Base-by-base conservation (phyloP, 2,113 vertebrate species). In the Chunga burmeisteri region DNA sequence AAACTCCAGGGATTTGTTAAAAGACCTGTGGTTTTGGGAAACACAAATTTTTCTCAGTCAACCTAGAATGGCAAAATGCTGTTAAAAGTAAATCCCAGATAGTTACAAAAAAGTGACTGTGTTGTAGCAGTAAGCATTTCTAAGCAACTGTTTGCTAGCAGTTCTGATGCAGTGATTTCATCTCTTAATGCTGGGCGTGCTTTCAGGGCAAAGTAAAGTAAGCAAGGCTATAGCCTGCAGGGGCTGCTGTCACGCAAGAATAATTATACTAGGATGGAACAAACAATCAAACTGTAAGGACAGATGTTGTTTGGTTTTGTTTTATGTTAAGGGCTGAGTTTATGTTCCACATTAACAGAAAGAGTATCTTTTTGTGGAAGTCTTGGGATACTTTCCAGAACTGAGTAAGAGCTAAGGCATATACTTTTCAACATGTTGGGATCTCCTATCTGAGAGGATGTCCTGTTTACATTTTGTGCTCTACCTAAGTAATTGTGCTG, bases 401-500 rank as follows among this genome's bases (percentile, higher is more conserved):
- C 83, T 97, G 95, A 86, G 70, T 83, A 95, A 97, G 97, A 96
- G 95, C 93, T 95, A 94, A 97, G 88, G 96, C 97, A 97, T 96
- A 97, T 96, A 97, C 95, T 97, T 97, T 97, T 96, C 97, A 90
- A 95, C 96, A 98, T 98, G 97, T 97, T 98, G 98, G 98, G 96
- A 96, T 97, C 97, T 90, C 88, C 89, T 98, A 97, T 98, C 98
- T 94, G 88, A 97, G 88, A 98, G 98, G 98, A 98, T 98, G 98
- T 98, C 98, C 98, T 98, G 98, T 98, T 98, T 98, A 98, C 94
- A 97, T 98, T 97, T 95, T 96, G 96, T 96, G 94, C 74, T 92
- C 95, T 94, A 96, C 92, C 95, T 94, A 93, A 96, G 95, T 93
- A 97, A 98, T 94, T 98, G 94, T 90, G 58, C 89, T 94, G 95